Evolutionary conservation across 2,888 invertebrate genomes (phyloP), one percentile per base, ranked within the genome.

Genomic region (Clitarchus hookeri): DNA sequence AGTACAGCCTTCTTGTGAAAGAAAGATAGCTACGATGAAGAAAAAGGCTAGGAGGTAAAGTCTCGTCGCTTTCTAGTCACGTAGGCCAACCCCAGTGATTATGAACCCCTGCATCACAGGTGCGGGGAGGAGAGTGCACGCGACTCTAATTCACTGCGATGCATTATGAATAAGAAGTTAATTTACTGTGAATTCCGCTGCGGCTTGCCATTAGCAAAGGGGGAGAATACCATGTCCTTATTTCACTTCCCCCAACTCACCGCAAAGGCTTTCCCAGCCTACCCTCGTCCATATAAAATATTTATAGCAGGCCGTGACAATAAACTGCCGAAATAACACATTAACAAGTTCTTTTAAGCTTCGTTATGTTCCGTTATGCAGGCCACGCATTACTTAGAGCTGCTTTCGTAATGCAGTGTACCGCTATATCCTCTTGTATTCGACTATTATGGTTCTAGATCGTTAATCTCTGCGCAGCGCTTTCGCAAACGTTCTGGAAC

Each of bases 161-260:
- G 65, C 65, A 84, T 85, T 85, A 77, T 85, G 83, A 85, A 85
- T 84, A 82, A 83, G 82, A 77, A 85, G 85, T 83, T 85, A 85
- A 85, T 85, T 85, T 85, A 83, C 85, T 85, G 85, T 85, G 83
- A 85, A 85, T 26, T 83, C 84, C 65, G 65, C 16, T 65, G 65
- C n/a, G 65, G 65, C 65, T 65, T 65, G 16, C 65, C 65, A 65
- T 65, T 65, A 65, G 65, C 65, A 65, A 65, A 6, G 65, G 65
- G 65, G 65, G 65, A 65, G 65, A 12, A 65, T 2, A 6, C 65
- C 23, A 8, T 23, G 65, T 23, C 65, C n/a, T 65, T 65, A 19
- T 65, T 65, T 65, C 65, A 65, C 53, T 65, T 65, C 65, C 65
- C n/a, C 23, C n/a, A 16, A 48, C 65, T 65, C 19, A 11, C 8